Percentiles rank a stretch among this genome's conserved stretches.
Evolutionary conservation across 1,140 invertebrate genomes (phyloP).

Genomic region (Pachypsylla venusta): DNA sequence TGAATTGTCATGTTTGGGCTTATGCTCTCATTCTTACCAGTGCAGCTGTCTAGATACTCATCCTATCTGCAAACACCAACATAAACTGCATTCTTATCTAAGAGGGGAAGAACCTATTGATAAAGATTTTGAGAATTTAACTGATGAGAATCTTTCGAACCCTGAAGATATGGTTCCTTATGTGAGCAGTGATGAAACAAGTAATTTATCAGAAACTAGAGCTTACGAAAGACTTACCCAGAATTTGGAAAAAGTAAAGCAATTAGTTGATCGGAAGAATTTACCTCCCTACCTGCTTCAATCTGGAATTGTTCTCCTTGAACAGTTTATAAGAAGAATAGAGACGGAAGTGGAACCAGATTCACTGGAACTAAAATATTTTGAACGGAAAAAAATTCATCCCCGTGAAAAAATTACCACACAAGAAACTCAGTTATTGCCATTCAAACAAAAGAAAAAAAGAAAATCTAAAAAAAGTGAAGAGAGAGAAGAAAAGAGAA

Average conservation of each 20-base stretch:
- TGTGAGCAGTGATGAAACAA: neutral
- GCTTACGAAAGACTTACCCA: neutral
- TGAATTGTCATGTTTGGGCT: neutral
- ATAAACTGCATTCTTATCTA: neutral
- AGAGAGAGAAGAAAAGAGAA: too few species aligned
- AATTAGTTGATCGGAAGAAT: neutral
- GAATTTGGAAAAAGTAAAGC: neutral
- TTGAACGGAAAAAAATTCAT: neutral
- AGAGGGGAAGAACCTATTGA: neutral
- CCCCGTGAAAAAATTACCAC: neutral
- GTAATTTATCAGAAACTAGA: neutral
- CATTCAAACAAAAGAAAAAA: neutral
- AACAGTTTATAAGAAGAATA: neutral
- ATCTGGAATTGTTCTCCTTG: neutral
- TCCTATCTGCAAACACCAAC: neutral
- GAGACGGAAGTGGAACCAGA: neutral
- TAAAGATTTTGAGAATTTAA: neutral
- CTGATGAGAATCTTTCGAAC: neutral
- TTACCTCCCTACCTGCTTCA: neutral
- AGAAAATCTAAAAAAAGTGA: too few species aligned
- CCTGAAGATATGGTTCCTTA: neutral
- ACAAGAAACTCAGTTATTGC: neutral
- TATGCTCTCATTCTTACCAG: neutral
- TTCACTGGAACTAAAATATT: neutral
- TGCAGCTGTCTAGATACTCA: neutral